A percentile compares a stretch with the other conserved stretches of the same genome.
Conservation (phyloP, 2,797 vertebrate genomes). For the Tadarida brasiliensis region DNA sequence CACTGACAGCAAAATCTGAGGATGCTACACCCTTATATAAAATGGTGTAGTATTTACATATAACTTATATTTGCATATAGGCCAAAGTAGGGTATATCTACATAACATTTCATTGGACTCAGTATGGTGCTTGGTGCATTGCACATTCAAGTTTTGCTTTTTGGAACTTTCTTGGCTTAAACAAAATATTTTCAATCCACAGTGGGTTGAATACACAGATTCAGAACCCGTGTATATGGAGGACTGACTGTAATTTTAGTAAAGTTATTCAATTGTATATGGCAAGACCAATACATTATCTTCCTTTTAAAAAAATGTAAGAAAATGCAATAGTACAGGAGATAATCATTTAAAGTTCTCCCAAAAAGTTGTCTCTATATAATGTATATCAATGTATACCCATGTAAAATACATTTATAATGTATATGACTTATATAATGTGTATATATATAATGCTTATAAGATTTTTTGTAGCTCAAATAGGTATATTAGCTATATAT, state of each 20-base stretch:
- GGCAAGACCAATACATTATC: background rate
- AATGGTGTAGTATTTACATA: background rate
- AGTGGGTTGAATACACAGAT: background rate
- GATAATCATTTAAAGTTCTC: background rate
- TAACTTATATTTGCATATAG: too few relatives aligned
- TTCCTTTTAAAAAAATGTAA: conserved; percentile 13
- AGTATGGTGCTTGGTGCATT: too few relatives aligned
- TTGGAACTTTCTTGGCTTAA: background rate
- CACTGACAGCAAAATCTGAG: background rate
- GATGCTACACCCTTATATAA: background rate
- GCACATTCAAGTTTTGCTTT: too few relatives aligned
- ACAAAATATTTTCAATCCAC: background rate
- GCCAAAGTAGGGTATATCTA: too few relatives aligned
- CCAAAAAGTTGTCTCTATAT: background rate
- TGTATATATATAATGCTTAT: background rate
- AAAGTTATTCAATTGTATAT: background rate
- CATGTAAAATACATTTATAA: background rate
- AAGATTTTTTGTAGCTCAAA: conserved; percentile 23
- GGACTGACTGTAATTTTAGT: background rate
- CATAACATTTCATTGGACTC: too few relatives aligned
- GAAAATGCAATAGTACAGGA: background rate
- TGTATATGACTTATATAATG: background rate
- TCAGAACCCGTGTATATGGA: background rate
- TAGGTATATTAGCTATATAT: background rate
- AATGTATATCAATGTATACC: background rate